Evolutionary conservation across 2,888 invertebrate genomes (phyloP).

Genomic region (Trissolcus brochymenae): DNA sequence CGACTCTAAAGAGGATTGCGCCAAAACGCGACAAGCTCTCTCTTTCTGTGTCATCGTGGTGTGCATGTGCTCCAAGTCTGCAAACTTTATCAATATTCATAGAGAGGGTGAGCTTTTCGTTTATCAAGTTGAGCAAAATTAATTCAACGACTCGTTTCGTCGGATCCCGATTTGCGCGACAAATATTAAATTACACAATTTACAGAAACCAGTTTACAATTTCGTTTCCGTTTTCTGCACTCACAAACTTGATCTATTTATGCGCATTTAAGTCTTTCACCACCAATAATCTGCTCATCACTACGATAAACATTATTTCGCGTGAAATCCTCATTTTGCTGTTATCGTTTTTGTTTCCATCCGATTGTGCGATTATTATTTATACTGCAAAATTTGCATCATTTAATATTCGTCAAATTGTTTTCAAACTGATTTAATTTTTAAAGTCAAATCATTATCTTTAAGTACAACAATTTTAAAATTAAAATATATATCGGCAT

Average conservation of each 20-base stretch:
- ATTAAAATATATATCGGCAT: too few relatives aligned
- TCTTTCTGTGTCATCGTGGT: slow-evolving; percentile 27
- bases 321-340: slow-evolving; percentile 22
- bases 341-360: too few relatives aligned
- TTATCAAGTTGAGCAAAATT: slow-evolving; percentile 64
- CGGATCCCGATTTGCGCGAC: slow-evolving; percentile 33
- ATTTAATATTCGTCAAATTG: too few relatives aligned
- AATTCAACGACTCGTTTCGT: slow-evolving; percentile 59
- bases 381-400: too few relatives aligned
- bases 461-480: too few relatives aligned
- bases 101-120: slow-evolving; percentile 56
- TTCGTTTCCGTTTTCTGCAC: slow-evolving; percentile 23
- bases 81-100: slow-evolving; percentile 63
- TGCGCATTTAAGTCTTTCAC: slow-evolving; percentile 32
- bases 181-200: slow-evolving; percentile 51
- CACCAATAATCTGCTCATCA: slow-evolving; percentile 9
- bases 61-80: slow-evolving; percentile 21
- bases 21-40: slow-evolving; percentile 36
- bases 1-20: slow-evolving; percentile 64
- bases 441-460: background rate
- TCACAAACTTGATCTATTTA: slow-evolving; percentile 41
- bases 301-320: slow-evolving; percentile 15
- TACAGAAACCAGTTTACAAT: slow-evolving; percentile 24
- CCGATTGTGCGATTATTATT: too few relatives aligned
- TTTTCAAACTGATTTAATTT: too few relatives aligned